A percentile compares a stretch with the other conserved stretches of the same genome.
Evolutionary conservation across 2,113 vertebrate species (phyloP).

Genomic region (Thymallus thymallus): DNA sequence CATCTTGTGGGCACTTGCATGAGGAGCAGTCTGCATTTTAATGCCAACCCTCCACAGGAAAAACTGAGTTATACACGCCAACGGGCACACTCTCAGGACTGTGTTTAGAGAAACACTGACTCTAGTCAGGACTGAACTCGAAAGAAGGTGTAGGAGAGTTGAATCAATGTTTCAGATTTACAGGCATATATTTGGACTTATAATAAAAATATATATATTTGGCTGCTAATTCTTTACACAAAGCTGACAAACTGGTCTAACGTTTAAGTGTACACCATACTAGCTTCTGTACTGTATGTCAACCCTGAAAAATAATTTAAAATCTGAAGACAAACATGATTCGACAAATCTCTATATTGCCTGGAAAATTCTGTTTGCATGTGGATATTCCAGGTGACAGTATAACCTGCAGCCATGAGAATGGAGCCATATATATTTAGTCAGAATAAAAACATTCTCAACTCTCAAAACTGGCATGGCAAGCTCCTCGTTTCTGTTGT

Average conservation of each 20-base stretch:
- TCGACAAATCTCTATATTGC: background rate
- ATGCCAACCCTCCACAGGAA: conserved; percentile 63
- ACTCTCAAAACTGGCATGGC: background rate
- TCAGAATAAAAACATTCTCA: background rate
- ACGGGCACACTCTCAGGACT: conserved; percentile 40
- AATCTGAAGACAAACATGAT: background rate
- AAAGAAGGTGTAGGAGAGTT: background rate
- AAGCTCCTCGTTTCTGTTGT: background rate
- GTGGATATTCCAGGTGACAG: background rate
- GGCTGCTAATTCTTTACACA: background rate
- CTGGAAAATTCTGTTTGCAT: background rate
- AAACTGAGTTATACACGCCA: conserved; percentile 48
- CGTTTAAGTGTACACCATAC: background rate
- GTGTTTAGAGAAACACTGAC: conserved; percentile 35
- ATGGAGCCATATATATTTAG: background rate
- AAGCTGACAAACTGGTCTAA: background rate
- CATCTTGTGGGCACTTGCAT: conserved; percentile 62
- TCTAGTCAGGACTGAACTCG: conserved; percentile 14
- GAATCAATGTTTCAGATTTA: background rate
- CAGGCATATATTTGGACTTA: background rate
- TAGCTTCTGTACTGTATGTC: background rate
- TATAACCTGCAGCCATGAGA: background rate
- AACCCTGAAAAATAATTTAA: background rate
- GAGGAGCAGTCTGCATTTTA: conserved; percentile 58
- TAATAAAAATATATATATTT: background rate